Conservation (phyloP, 2,888 invertebrate genomes). For the Lasiommata megera region DNA sequence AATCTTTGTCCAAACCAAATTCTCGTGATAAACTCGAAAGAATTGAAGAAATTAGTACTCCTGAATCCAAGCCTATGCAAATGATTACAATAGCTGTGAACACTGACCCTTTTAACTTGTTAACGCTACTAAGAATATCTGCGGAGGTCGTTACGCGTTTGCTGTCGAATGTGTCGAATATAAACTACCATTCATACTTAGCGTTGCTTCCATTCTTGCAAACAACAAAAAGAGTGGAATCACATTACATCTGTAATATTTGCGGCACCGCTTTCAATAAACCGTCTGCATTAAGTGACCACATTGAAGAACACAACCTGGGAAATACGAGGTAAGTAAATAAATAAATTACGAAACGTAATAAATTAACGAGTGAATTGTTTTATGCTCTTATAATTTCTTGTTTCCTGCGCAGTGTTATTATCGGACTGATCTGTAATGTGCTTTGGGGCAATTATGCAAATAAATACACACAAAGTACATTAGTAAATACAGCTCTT, state of each 20-base stretch:
- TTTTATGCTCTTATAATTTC: constrained; percentile 17
- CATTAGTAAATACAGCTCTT: constrained; percentile 13
- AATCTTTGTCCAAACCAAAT: constrained; percentile 36
- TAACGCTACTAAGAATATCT: constrained; percentile 54
- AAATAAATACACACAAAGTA: constrained; percentile 20
- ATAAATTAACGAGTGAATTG: constrained; percentile 11
- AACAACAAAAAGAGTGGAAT: constrained; percentile 20
- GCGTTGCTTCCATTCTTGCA: constrained; percentile 40
- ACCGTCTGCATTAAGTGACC: constrained; percentile 56
- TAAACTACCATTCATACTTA: constrained; percentile 50
- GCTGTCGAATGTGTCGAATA: constrained; percentile 52
- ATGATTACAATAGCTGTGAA: constrained; percentile 61
- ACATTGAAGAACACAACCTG: constrained; percentile 55
- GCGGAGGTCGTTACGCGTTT: constrained; percentile 53
- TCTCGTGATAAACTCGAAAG: constrained; percentile 7
- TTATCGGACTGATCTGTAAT: constrained; percentile 15
- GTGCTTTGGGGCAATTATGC: constrained; percentile 18
- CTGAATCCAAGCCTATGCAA: constrained; percentile 12
- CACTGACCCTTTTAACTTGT: constrained; percentile 62
- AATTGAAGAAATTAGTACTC: constrained; percentile 34
- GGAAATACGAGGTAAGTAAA: constrained; percentile 52
- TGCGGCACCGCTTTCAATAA: constrained; percentile 56
- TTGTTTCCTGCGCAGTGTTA: constrained; percentile 16
- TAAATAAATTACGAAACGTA: constrained; percentile 29
- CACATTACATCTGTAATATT: constrained; percentile 57